A percentile compares a stretch with the other conserved stretches of the same genome.
These are phyloP conservation scores for Pocillopora meandrina DNA, from an alignment of 92 coral and sea anemone species.

Conservation along the genomic window DNA sequence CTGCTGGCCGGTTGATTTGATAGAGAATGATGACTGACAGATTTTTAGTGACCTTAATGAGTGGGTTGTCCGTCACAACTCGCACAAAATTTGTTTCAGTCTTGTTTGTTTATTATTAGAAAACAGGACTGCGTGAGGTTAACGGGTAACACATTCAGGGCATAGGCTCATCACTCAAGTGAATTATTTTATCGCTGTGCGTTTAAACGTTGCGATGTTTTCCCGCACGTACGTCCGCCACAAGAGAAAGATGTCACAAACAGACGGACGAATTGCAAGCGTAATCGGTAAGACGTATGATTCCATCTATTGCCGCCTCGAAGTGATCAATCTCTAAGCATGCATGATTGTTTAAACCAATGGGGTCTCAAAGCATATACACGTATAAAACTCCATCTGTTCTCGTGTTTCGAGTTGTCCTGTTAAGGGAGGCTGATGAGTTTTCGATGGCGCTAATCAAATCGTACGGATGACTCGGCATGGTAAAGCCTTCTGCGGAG, in stretches of 20 bases:
- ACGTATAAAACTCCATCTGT: background rate
- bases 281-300: constrained; percentile 39
- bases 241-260: constrained; percentile 22
- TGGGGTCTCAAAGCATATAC: background rate
- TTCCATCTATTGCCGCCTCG: background rate
- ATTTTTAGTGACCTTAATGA: background rate
- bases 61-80: background rate
- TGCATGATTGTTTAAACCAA: background rate
- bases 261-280: constrained; percentile 26
- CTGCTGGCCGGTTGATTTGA: constrained; percentile 2
- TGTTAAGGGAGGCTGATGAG: background rate
- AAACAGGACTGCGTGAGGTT: background rate
- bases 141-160: background rate
- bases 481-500: background rate
- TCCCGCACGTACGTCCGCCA: constrained; percentile 14
- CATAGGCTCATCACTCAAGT: background rate
- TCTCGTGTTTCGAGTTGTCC: background rate
- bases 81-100: background rate
- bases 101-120: background rate
- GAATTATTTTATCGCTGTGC: background rate
- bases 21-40: constrained; percentile 21
- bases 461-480: background rate
- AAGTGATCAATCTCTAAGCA: background rate
- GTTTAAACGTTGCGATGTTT: constrained; percentile 13
- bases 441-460: background rate